phyloP scores from a whole-genome alignment of 2,888 invertebrate genomes.

The Scelioninae gen. 2 region DNA sequence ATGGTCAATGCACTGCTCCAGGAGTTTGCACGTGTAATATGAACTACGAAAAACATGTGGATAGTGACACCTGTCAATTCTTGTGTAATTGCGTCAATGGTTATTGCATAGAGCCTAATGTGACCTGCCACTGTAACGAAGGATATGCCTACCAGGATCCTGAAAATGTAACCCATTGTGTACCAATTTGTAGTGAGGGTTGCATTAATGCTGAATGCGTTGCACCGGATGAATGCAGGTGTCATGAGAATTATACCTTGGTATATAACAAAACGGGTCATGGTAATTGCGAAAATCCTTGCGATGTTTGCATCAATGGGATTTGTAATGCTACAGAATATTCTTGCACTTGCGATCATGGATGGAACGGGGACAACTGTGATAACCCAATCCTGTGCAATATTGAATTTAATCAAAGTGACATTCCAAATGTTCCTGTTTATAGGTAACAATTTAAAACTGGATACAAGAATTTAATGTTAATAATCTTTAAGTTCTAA shows the following conservation, averaged over 20 bases:
- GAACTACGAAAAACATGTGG: conserved; percentile 67
- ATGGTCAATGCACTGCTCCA: conserved; percentile 75
- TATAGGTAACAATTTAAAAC: conserved; percentile 79
- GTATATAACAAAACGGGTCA: conserved; percentile 47
- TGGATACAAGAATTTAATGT: background rate
- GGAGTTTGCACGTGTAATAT: conserved; percentile 69
- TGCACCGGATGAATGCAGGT: conserved; percentile 67
- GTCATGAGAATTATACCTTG: conserved; percentile 64
- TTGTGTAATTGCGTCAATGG: conserved; percentile 70
- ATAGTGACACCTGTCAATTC: conserved; percentile 43
- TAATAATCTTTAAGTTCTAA: background rate
- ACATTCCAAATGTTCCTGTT: conserved; percentile 79
- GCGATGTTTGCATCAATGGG: conserved; percentile 49
- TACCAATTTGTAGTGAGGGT: conserved; percentile 77
- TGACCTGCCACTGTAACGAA: conserved; percentile 49
- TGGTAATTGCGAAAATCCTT: conserved; percentile 42
- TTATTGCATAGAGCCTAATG: conserved; percentile 47
- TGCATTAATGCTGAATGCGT: conserved; percentile 76
- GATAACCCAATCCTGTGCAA: conserved; percentile 60
- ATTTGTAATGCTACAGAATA: conserved; percentile 37
- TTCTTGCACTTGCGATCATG: conserved; percentile 62
- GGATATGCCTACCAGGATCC: conserved; percentile 69
- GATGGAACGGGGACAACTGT: conserved; percentile 66
- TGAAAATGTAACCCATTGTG: conserved; percentile 76
- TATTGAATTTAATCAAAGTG: conserved; percentile 66